A percentile compares a stretch with the other conserved stretches of the same genome.
Conservation (phyloP, 1,140 invertebrate genomes). For the Plectrocnemia conspersa region DNA sequence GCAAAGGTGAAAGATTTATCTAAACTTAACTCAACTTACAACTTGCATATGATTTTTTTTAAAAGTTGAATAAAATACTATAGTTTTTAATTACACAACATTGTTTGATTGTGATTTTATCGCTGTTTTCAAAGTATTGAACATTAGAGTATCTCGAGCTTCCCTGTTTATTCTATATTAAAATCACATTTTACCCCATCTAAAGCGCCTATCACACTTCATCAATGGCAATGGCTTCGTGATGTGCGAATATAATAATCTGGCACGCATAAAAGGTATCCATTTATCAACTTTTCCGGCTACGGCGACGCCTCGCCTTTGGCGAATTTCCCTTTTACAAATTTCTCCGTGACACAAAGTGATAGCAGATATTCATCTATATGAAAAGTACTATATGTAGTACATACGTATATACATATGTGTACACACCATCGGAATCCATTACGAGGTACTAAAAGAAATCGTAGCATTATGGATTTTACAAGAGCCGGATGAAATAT, state of each 20-base stretch:
- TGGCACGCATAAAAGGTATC: background rate
- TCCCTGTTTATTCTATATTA: background rate
- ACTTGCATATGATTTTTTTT: too few relatives aligned
- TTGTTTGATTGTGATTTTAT: background rate
- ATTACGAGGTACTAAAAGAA: background rate
- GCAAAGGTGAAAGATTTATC: too few relatives aligned
- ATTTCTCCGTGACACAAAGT: background rate
- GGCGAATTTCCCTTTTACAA: background rate
- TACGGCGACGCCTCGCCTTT: background rate
- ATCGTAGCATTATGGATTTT: background rate
- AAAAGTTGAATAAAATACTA: too few relatives aligned
- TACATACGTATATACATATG: background rate
- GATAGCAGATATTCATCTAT: background rate
- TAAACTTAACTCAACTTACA: too few relatives aligned
- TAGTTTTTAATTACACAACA: too few relatives aligned
- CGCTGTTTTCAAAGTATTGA: background rate
- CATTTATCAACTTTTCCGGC: background rate
- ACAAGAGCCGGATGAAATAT: background rate
- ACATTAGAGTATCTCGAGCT: background rate
- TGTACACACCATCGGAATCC: background rate
- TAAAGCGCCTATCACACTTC: too few relatives aligned
- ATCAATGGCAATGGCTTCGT: background rate
- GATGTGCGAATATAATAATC: background rate
- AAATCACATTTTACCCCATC: too few relatives aligned
- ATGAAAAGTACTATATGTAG: background rate